Base-by-base conservation (phyloP, 2,888 invertebrate genomes). In the Mesoligia furuncula region DNA sequence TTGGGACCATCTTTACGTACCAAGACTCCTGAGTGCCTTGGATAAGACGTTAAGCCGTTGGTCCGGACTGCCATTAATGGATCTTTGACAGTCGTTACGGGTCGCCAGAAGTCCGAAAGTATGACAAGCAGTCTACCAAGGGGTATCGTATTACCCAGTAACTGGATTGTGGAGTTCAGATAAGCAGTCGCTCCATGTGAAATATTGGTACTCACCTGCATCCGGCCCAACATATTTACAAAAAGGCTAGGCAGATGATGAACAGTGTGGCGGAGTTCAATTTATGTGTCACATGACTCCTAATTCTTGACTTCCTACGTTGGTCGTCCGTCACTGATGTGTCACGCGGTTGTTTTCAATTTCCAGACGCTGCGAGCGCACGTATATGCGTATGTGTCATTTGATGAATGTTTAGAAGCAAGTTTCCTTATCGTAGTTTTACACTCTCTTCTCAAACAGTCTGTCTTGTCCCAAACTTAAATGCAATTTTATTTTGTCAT, bases 301-400 rank as follows among this genome's bases (percentile, higher is more conserved):
- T 69, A n/a, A 54, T n/a, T 51, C 6, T 45, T 36, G n/a, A 36
- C 24, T 74, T 67, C 51, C 27, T 62, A 24, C 4, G 20, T 54
- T 54, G 11, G 8, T 17, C 42, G 17, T 1, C 9, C n/a, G 54
- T 70, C 64, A 81, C 24, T 36, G 13, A 67, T 83, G 83, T 31
- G 61, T 71, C 77, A 80, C 54, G 39, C 54, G 39, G 9, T 66
- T 82, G 82, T 76, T 65, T 82, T 61, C 27, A 42, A 65, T 65
- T 69, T 70, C 54, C 76, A 36, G 15, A 39, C 27, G 20, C 20
- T 51, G 20, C 51, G 39, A 39, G 48, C n/a, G 61, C 39, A 36
- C 36, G 36, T 36, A 17, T 31, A 31, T 31, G 31, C 9, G 20
- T 27, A 36, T 64, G 51, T 45, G 42, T 65, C 76, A 69, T 62